Evolutionary conservation across 2,888 invertebrate genomes (phyloP).

Genomic region (Nemotelus nigrinus): DNA sequence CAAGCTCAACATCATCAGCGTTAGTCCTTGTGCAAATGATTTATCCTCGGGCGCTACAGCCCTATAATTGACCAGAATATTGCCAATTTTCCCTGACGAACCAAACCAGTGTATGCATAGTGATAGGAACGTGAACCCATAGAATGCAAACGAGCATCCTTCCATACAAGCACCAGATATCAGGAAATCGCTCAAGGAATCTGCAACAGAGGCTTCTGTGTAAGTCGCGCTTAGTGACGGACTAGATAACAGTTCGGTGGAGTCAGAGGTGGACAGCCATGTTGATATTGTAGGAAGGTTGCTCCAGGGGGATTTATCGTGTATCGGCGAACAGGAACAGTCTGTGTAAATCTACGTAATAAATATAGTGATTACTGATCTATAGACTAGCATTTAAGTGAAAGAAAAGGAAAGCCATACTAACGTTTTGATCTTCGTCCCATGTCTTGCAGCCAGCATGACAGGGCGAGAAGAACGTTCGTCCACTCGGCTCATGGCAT

Average conservation of each 20-base stretch:
- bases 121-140: constrained; percentile 66
- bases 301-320: not conserved
- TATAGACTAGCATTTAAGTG: no score
- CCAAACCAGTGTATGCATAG: constrained; percentile 70
- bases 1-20: constrained; percentile 70
- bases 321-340: constrained; percentile 55
- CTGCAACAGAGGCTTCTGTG: not conserved
- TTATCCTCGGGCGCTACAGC: constrained; percentile 72
- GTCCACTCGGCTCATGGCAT: constrained; percentile 68
- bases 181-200: constrained; percentile 24
- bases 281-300: no score
- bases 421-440: constrained; percentile 56
- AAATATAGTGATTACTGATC: no score
- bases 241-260: not conserved
- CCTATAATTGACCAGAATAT: constrained; percentile 73
- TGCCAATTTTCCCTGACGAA: constrained; percentile 74
- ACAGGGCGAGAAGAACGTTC: constrained; percentile 77
- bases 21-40: constrained; percentile 73
- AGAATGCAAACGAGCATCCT: constrained; percentile 66
- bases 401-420: not conserved
- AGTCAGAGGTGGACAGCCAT: no score
- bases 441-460: constrained; percentile 74
- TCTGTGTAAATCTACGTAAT: constrained; percentile 48
- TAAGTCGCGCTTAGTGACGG: not conserved
- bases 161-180: constrained; percentile 66